Evolutionary conservation across 2,888 invertebrate genomes (phyloP), one percentile per base, ranked within the genome.

Genomic region (Tetranychus truncatus): DNA sequence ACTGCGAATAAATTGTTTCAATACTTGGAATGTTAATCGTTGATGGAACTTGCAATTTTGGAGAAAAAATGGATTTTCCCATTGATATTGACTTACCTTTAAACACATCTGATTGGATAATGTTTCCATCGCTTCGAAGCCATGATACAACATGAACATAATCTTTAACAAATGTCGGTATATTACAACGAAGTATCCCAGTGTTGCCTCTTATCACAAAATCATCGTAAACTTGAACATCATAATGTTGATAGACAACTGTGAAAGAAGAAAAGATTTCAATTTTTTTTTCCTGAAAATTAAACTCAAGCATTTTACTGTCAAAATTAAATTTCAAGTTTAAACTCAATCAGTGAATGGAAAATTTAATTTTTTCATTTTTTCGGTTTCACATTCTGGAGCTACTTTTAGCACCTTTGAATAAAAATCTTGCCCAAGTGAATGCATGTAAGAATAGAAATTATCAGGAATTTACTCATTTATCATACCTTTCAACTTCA

Each of bases 121-220:
- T 77, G 34, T 78, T 74, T 46, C 78, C 77, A 65, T 79, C 79
- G 66, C 78, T 77, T 85, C 93, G 89, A 81, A 94, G 88, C 95
- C 95, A 95, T 75, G 92, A 91, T 55, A 92, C 92, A 77, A 89
- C 88, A 84, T 88, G 88, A 80, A 94, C 90, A 82, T 91, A 90
- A 80, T 93, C 92, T 78, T 89, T 87, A 83, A 92, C 91, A 84
- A 91, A 92, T 80, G 89, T 87, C 71, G 94, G 92, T 81, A 94
- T 90, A 83, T 90, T 88, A 84, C 95, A 95, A 81, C 82, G 82
- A 75, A 84, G 81, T 20, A 84, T 82, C 15, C 84, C 84, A 24
- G 84, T 84, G 76, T 83, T 83, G n/a, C 83, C 83, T 67, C 81
- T 79, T 78, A 82, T 82, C 6, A 82, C 82, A 80, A 82, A 84